Conservation (phyloP, 2,113 vertebrate genomes). For the Promerops cafer region DNA sequence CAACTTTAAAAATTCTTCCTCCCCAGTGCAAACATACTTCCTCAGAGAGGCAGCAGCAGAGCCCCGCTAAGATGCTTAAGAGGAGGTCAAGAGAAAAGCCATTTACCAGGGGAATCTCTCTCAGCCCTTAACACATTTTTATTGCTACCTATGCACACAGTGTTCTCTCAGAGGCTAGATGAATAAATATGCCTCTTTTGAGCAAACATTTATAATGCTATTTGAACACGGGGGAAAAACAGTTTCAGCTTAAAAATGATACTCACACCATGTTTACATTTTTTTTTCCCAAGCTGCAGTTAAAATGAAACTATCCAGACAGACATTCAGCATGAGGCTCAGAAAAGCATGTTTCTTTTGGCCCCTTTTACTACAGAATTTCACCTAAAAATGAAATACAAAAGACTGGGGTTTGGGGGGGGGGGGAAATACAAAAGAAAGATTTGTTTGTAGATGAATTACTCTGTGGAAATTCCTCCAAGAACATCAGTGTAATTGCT, state of each 20-base stretch:
- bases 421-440: conserved; percentile 50
- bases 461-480: conserved; percentile 61
- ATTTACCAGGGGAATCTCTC: conserved; percentile 34
- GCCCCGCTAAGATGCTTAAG: conserved; percentile 17
- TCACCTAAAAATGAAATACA: conserved; percentile 58
- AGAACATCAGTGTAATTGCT: conserved; percentile 13
- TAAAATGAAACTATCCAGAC: conserved; percentile 67
- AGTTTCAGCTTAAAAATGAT: conserved; percentile 37
- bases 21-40: conserved; percentile 24
- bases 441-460: conserved; percentile 70
- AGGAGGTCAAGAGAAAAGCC: conserved; percentile 55
- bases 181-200: conserved; percentile 46
- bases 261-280: conserved; percentile 39
- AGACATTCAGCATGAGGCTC: conserved; percentile 44
- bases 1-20: conserved; percentile 27
- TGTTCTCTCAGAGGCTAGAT: conserved; percentile 8
- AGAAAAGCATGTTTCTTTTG: conserved; percentile 71
- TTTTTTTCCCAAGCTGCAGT: conserved; percentile 44
- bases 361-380: conserved; percentile 44
- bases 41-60: conserved; percentile 17
- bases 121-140: conserved; percentile 30
- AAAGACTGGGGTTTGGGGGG: conserved; percentile 3
- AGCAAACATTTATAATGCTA: conserved; percentile 37
- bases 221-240: not conserved
- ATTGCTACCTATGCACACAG: conserved; percentile 43